Conservation (phyloP, 2,113 vertebrate species). For the Pyrgilauda ruficollis region DNA sequence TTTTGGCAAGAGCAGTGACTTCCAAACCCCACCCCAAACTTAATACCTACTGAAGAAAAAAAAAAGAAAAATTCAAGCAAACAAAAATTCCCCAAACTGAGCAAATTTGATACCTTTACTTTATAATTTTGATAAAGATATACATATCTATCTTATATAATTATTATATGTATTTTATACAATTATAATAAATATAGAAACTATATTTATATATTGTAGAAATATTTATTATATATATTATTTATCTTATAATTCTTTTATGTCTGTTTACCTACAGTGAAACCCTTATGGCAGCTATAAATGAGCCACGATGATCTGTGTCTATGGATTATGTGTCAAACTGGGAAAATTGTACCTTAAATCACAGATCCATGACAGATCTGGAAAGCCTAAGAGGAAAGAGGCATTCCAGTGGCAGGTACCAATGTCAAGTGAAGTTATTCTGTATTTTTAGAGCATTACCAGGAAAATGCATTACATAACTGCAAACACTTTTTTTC, state of each 20-base stretch:
- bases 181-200: neutral
- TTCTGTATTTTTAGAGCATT: neutral
- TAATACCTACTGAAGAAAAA: neutral
- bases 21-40: neutral
- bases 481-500: neutral
- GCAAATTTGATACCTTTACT: neutral
- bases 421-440: neutral
- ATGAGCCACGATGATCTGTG: constrained; percentile 55
- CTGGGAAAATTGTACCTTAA: constrained; percentile 61
- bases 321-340: constrained; percentile 68
- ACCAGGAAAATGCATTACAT: neutral
- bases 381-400: constrained; percentile 18
- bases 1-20: neutral
- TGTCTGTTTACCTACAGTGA: constrained; percentile 53
- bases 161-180: neutral
- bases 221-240: neutral
- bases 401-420: neutral
- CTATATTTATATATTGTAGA: neutral
- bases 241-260: constrained; percentile 49
- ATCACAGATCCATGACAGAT: constrained; percentile 34
- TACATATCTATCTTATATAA: no score
- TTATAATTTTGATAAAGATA: neutral
- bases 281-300: neutral
- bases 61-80: neutral
- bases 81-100: neutral